These are phyloP conservation scores for Mesopsocus fuscifrons DNA, from an alignment of 2,888 invertebrate species.

Conservation along the genomic window DNA sequence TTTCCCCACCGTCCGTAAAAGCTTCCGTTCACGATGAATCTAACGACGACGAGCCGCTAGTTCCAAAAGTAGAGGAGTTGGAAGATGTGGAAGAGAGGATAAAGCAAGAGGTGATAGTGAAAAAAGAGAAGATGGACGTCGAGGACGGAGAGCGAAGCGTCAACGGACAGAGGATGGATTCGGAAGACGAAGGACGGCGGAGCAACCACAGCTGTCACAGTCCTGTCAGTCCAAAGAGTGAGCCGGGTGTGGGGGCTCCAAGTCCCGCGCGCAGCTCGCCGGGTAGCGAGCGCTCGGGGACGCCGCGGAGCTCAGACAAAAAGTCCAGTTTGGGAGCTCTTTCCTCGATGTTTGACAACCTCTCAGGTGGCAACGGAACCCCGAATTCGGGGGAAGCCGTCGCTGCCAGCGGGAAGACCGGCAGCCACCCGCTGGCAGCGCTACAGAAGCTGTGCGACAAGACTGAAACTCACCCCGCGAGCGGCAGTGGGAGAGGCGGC, in stretches of 20 bases:
- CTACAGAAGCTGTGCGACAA: constrained; percentile 91
- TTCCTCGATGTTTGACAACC: constrained; percentile 77
- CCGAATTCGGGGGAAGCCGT: constrained; percentile 15
- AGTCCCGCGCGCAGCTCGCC: constrained; percentile 21
- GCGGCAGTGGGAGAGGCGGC: constrained; percentile 19
- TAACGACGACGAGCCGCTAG: constrained; percentile 28
- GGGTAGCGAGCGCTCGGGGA: constrained; percentile 53
- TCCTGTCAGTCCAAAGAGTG: constrained; percentile 22
- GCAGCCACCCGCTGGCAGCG: constrained; percentile 81
- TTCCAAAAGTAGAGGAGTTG: constrained; percentile 26
- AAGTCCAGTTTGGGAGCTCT: constrained; percentile 57
- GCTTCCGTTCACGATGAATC: constrained; percentile 27
- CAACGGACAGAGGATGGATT: constrained; percentile 15
- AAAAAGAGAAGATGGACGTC: constrained; percentile 13
- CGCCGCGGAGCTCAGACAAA: constrained; percentile 42
- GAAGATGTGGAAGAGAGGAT: constrained; percentile 35
- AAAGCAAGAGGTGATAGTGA: constrained; percentile 30
- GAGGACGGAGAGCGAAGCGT: constrained; percentile 16
- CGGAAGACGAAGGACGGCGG: constrained; percentile 11
- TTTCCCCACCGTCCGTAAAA: constrained; percentile 37
- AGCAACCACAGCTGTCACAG: constrained; percentile 31
- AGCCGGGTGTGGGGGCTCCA: constrained; percentile 9
- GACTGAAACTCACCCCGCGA: constrained; percentile 52
- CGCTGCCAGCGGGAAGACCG: constrained; percentile 29
- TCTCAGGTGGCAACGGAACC: constrained; percentile 37